A percentile compares a stretch with the other conserved stretches of the same genome.
Conservation (phyloP, 2,113 vertebrate genomes). For the Leptosomus discolor region DNA sequence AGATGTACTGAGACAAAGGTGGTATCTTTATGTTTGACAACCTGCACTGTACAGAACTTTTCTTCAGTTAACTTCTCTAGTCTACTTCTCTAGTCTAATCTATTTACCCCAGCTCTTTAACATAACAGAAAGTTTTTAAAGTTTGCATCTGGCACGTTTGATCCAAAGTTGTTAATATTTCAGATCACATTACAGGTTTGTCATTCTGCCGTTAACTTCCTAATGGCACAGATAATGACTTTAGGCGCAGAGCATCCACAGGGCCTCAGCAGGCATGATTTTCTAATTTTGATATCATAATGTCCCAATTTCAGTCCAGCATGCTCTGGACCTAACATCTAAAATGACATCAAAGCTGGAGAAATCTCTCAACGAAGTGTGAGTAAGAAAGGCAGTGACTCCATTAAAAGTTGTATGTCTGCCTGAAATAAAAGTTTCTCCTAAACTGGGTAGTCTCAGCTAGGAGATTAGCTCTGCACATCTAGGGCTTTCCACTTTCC, state of each 20-base stretch:
- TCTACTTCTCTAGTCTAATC: background rate
- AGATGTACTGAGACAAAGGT: background rate
- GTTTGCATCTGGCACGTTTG: background rate
- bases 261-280: background rate
- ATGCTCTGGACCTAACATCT: background rate
- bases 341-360: background rate
- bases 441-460: background rate
- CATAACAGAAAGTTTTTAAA: background rate
- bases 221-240: background rate
- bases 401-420: background rate
- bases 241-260: background rate
- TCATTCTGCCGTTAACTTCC: fast-evolving
- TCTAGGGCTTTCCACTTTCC: background rate
- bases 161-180: background rate
- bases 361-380: background rate
- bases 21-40: background rate
- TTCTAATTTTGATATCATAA: background rate
- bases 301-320: background rate
- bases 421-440: background rate
- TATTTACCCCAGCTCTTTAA: background rate
- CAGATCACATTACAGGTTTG: background rate
- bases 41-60: background rate
- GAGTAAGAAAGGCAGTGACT: background rate
- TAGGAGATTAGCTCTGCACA: background rate
- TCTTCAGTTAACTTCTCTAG: background rate